Conservation (phyloP, 2,888 invertebrate species). For the Cephus pulcher region DNA sequence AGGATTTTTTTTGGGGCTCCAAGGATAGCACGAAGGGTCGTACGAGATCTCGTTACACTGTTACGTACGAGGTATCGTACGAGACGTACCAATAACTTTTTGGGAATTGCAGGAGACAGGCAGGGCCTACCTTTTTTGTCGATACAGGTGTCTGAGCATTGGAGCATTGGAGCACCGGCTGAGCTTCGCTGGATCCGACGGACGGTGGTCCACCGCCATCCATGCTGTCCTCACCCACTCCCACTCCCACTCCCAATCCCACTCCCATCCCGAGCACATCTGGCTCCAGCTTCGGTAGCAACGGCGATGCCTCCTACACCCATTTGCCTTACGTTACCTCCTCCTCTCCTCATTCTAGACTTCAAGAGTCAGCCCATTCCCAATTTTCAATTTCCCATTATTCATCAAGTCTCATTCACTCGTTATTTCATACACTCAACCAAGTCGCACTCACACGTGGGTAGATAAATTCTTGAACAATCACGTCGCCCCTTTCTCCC, state of each 20-base stretch:
- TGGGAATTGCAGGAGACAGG: slow-evolving; percentile 5
- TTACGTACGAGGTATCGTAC: no score
- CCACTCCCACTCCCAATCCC: slow-evolving; percentile 60
- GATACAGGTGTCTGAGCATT: slow-evolving; percentile 64
- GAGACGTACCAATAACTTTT: no score
- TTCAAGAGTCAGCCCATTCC: no score
- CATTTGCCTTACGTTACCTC: slow-evolving; percentile 51
- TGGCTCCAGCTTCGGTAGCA: slow-evolving; percentile 64
- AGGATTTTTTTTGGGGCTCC: no score
- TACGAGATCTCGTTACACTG: no score
- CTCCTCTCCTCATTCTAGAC: slow-evolving; percentile 1
- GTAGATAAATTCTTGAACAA: no score
- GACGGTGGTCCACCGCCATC: slow-evolving; percentile 78
- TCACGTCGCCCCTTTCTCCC: no score
- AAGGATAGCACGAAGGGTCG: no score
- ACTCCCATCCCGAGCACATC: slow-evolving; percentile 64
- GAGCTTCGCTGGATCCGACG: slow-evolving; percentile 74
- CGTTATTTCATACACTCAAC: no score
- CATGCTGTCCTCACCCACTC: slow-evolving; percentile 65
- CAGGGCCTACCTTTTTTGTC: slow-evolving; percentile 61
- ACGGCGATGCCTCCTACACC: slow-evolving; percentile 63
- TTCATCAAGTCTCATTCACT: no score
- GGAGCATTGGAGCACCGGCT: slow-evolving; percentile 58
- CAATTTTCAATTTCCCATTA: no score
- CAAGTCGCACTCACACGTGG: no score